Conservation (phyloP, 1,140 invertebrate species). For the Zaprionus taronus region DNA sequence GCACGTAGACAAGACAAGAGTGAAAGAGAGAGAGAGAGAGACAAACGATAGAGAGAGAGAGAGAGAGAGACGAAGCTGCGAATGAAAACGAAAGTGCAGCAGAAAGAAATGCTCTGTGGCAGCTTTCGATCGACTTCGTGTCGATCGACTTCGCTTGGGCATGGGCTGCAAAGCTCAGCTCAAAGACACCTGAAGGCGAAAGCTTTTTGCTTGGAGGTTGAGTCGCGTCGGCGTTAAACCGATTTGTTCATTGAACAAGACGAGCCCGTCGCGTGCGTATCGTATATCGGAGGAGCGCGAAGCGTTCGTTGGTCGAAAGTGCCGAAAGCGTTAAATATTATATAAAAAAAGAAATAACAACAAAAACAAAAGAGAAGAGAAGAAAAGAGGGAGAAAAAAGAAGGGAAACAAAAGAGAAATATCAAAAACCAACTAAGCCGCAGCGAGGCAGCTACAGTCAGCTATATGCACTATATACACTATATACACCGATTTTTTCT, state of each 20-base stretch:
- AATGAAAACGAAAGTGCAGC: conserved; percentile 61
- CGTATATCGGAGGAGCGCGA: conserved; percentile 39
- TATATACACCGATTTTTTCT: background rate
- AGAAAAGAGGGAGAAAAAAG: conserved; percentile 8
- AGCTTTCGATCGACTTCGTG: background rate
- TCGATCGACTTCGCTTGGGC: conserved; percentile 33
- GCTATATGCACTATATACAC: background rate
- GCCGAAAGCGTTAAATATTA: conserved; percentile 28
- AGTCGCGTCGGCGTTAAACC: conserved; percentile 41
- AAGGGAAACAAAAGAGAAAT: conserved; percentile 4
- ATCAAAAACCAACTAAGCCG: conserved; percentile 3
- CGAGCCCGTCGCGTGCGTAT: conserved; percentile 78
- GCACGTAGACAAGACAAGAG: conserved; percentile 43
- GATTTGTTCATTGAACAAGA: conserved; percentile 77
- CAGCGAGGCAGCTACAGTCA: conserved; percentile 1
- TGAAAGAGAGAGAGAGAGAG: background rate
- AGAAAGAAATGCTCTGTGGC: background rate
- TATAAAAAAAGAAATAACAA: conserved; percentile 31
- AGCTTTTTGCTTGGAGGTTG: conserved; percentile 29
- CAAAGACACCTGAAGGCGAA: conserved; percentile 16
- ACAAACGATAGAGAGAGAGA: background rate
- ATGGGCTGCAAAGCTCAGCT: conserved; percentile 47
- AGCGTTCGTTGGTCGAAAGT: conserved; percentile 37
- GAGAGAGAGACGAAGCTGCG: background rate
- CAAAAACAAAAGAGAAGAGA: conserved; percentile 21